Evolutionary conservation across 2,113 vertebrate species (phyloP).

Genomic region (Leptobrachium leishanense): DNA sequence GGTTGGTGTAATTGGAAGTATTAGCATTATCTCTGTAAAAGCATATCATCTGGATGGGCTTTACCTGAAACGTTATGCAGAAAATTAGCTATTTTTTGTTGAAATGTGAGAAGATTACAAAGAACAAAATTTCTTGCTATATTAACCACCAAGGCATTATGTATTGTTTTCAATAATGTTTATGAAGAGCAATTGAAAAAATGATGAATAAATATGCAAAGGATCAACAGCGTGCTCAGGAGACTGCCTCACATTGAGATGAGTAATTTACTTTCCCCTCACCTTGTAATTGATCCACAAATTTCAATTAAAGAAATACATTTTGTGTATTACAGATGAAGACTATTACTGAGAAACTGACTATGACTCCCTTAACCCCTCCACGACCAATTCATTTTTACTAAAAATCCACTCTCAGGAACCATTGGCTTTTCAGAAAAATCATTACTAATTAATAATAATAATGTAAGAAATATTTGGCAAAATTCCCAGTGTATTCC

Average conservation of each 20-base stretch:
- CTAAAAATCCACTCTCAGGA: no score
- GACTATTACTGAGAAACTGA: no score
- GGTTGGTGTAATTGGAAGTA: conserved; percentile 12
- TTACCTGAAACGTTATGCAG: not conserved
- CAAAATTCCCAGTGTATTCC: no score
- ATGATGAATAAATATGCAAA: not conserved
- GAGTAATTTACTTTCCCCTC: not conserved
- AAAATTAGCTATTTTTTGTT: not conserved
- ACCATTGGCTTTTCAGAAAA: no score
- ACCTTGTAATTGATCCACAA: not conserved
- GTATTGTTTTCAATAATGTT: not conserved
- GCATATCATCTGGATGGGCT: conserved; percentile 1
- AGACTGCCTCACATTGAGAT: not conserved
- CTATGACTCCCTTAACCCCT: no score
- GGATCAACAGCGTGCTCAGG: not conserved
- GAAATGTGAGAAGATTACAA: not conserved
- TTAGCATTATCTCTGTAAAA: conserved; percentile 9
- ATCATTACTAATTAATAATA: no score
- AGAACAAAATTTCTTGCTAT: not conserved
- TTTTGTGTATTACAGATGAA: no score
- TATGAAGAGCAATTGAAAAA: not conserved
- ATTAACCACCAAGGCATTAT: not conserved
- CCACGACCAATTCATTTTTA: no score
- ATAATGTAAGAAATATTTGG: no score
- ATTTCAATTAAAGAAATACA: not conserved